Evolutionary conservation across 2,113 vertebrate species (phyloP), one percentile per base, ranked within the genome.

Genomic region (Brachirus orientalis): DNA sequence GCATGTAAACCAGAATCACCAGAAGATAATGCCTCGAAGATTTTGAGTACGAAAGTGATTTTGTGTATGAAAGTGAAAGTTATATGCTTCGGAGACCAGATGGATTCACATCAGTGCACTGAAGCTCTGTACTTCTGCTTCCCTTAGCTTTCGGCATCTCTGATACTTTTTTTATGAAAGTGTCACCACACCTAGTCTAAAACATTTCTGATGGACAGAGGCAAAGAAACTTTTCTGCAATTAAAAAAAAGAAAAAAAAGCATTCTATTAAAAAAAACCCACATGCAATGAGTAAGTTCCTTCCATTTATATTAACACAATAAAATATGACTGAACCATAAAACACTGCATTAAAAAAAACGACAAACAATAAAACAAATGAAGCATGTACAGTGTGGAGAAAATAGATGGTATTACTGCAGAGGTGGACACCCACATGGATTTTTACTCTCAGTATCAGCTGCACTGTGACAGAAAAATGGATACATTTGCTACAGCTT

Each of bases 1-100:
- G 63, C 83, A 77, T 80, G 80, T 77, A 51, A 75, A 82, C 22
- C 77, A 69, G 47, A 79, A 63, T 51, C 68, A 69, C 50, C 48
- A 60, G 37, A 58, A 28, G 69, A 69, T 44, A 57, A 77, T 69
- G 41, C 58, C 59, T 43, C 78, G 60, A 61, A 75, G 63, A 50
- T 2, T 0, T n/a, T n/a, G n/a, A n/a, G n/a, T n/a, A n/a, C n/a
- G n/a, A n/a, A n/a, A n/a, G n/a, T n/a, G n/a, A n/a, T n/a, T n/a
- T n/a, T n/a, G n/a, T n/a, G n/a, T n/a, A n/a, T n/a, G n/a, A n/a
- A n/a, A n/a, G 56, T 71, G 67, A 75, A 52, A 73, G 72, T 60
- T 33, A 74, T 63, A 52, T 60, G 38, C 41, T 66, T 73, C 53
- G 3, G 3, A 28, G 28, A 28, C 68, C n/a, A 37, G 57, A 57